Conservation (phyloP, 2,113 vertebrate genomes). For the Otis tarda region DNA sequence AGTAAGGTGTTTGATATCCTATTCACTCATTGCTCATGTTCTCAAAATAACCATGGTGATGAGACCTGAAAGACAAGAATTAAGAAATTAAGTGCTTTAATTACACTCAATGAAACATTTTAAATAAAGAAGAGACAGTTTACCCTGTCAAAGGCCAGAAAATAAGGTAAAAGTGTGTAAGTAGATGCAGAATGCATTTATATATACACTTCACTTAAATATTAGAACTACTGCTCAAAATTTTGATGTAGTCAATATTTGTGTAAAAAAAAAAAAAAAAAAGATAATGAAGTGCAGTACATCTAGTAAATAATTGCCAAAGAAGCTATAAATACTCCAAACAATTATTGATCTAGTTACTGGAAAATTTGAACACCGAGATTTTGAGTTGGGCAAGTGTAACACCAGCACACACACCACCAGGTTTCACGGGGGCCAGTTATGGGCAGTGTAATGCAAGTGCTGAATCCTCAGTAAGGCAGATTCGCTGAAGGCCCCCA, state of each 20-base stretch:
- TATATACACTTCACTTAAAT: background rate
- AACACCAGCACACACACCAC: background rate
- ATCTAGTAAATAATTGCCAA: background rate
- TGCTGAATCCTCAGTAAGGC: background rate
- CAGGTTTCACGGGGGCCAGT: background rate
- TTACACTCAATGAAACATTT: background rate
- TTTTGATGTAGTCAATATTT: background rate
- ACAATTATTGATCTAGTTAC: background rate
- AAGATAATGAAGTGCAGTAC: background rate
- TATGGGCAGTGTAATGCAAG: background rate
- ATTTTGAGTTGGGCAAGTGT: background rate
- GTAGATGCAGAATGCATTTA: background rate
- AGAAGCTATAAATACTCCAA: background rate
- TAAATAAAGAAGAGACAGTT: background rate
- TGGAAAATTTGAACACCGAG: background rate
- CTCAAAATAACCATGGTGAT: conserved; percentile 97
- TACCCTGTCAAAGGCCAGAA: background rate
- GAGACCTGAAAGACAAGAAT: conserved; percentile 85
- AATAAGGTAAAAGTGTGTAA: background rate
- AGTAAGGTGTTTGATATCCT: conserved; percentile 70
- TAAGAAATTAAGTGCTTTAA: conserved; percentile 4
- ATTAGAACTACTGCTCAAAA: background rate
- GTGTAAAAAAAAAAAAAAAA: background rate
- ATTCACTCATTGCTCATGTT: conserved; percentile 74
- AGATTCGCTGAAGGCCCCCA: background rate